Evolutionary conservation across 2,797 vertebrate species (phyloP).

Genomic region (Taenioides sp.): DNA sequence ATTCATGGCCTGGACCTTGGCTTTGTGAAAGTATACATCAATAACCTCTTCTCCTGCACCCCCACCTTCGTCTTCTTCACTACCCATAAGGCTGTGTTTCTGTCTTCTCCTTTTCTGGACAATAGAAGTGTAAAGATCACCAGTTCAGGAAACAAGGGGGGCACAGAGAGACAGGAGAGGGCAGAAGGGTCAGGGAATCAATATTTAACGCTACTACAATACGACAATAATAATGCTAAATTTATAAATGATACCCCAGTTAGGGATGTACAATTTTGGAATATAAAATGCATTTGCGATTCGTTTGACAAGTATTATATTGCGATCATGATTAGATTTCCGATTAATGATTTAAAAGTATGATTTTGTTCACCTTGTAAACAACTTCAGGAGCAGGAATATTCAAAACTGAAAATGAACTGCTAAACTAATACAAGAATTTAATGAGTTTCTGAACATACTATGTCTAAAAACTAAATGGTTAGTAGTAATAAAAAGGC

Average conservation of each 20-base stretch:
- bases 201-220: conserved; percentile 41
- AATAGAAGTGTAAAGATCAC: conserved; percentile 38
- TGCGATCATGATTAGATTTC: no score
- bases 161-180: conserved; percentile 26
- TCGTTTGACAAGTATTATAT: no score
- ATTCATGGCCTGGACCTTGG: conserved; percentile 85
- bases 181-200: conserved; percentile 7
- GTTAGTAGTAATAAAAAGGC: no score
- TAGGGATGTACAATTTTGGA: no score
- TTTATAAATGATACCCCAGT: not conserved
- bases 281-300: no score
- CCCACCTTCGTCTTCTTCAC: conserved; percentile 47
- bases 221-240: not conserved
- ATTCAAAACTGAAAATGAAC: no score
- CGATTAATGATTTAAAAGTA: no score
- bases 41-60: conserved; percentile 73
- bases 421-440: no score
- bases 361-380: no score
- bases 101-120: conserved; percentile 19
- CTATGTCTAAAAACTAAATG: no score
- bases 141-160: conserved; percentile 38
- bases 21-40: conserved; percentile 85
- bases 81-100: conserved; percentile 80
- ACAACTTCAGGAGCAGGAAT: no score
- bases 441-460: no score